Evolutionary conservation across 92 coral and sea anemone species (phyloP), one percentile per base, ranked within the genome.

Genomic region (Zoanthus sansibaricus): DNA sequence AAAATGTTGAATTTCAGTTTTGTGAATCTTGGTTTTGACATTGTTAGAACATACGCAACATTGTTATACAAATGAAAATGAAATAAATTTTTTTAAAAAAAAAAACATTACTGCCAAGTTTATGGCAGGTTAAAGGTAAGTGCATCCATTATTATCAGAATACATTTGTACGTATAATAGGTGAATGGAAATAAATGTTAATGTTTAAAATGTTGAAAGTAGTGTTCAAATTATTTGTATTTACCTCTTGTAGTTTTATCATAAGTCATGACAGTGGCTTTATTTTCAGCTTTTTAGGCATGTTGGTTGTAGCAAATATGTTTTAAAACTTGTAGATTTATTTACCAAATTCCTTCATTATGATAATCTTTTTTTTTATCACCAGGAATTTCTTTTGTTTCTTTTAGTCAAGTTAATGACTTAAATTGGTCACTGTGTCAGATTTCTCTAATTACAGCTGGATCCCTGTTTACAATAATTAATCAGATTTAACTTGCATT

Each of bases 61-160:
- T 59, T 80, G 72, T 62, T 64, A 64, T 66, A 21, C 21, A 66
- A 46, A n/a, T 48, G 49, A 80, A 80, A 62, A 80, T 9, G 75
- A 80, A 80, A 80, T 80, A 80, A 80, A 80, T 56, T 79, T 46
- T 80, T 64, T 80, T 64, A 66, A 80, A 80, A 80, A 80, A 80
- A 80, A 16, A 12, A 9, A 32, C 5, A 42, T 46, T 46, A 16
- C 75, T 80, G 85, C 62, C 75, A 80, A 18, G 15, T 6, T 32
- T 78, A 56, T 80, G 75, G 85, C 85, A 80, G 58, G 18, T 64
- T 4, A 12, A 80, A 80, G 85, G 85, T 80, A 75, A 80, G 85
- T 80, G 75, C 42, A 62, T 79, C 20, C 61, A 64, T 79, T 49
- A 49, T 49, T 7, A 61, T 18, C 62, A 66, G 18, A 18, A 9